Evolutionary conservation across 2,888 invertebrate genomes (phyloP), one percentile per base, ranked within the genome.

Genomic region (Polyploca ridens): DNA sequence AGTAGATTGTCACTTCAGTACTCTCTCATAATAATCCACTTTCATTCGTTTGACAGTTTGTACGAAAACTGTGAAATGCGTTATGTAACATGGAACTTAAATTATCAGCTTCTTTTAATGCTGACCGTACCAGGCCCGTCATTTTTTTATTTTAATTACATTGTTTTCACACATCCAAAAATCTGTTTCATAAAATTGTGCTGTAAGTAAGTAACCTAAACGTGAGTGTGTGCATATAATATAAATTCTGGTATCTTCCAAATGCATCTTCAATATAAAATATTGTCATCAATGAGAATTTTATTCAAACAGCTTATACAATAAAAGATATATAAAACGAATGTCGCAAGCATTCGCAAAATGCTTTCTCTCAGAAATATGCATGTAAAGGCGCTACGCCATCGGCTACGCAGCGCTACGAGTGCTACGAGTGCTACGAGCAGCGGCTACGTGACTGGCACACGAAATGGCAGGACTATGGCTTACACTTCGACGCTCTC

Each of bases 401-500:
- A 61, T 54, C 54, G 54, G 61, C 41, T 41, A 61, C 61, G 61
- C 54, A 27, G 41, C 19, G 41, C 61, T 44, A 61, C 61, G 61
- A 16, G 41, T 27, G 19, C 41, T 38, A 41, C 61, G 38, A 44
- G 41, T 27, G 38, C 60, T 60, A 41, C 41, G 60, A 16, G 59
- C 59, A 16, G 38, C 35, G 59, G 41, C 60, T 61, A 61, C 61
- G 61, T 61, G 61, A 61, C 61, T 61, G 19, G 61, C 41, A 61
- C 19, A 6, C 61, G 1, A 44, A 61, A 61, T 61, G 41, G 11
- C 41, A 41, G 11, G 13, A 41, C 61, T 14, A 8, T 41, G 41
- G 41, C 13, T 1, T 19, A 61, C 19, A 16, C 60, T 38, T 41
- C 35, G 41, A 33, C 16, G 27, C 38, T 61, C 27, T 38, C 19